phyloP scores from a whole-genome alignment of 2,888 invertebrate genomes.

The Lucinisca nassula region DNA sequence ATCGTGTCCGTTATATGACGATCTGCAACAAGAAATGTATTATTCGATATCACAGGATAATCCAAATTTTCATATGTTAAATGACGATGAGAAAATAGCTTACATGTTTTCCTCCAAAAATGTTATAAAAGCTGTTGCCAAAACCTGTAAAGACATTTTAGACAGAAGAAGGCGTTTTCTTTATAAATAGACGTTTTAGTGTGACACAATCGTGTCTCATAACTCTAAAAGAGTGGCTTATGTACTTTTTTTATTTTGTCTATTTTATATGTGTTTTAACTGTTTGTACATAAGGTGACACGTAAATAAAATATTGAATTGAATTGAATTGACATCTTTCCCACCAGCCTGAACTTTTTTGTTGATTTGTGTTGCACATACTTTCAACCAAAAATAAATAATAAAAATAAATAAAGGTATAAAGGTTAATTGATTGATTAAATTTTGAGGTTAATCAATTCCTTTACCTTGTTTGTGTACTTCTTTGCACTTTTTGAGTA shows the following conservation, averaged over 20 bases:
- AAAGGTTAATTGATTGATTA: too few species aligned
- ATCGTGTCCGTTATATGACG: slow-evolving; percentile 1
- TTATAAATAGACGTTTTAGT: not conserved
- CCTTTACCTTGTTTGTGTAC: too few species aligned
- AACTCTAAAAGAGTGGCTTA: not conserved
- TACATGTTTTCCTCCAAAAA: not conserved
- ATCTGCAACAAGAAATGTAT: not conserved
- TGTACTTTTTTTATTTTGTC: not conserved
- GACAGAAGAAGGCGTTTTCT: not conserved
- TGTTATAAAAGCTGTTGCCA: not conserved
- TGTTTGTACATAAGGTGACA: not conserved
- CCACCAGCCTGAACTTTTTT: too few species aligned
- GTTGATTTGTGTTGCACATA: too few species aligned
- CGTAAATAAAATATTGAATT: slow-evolving; percentile 8
- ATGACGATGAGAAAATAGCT: not conserved
- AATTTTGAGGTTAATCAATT: too few species aligned
- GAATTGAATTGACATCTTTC: slow-evolving; percentile 15
- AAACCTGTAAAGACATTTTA: slow-evolving; percentile 14
- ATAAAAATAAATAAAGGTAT: too few species aligned
- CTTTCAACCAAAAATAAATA: too few species aligned
- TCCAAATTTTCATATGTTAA: not conserved
- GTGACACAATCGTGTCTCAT: not conserved
- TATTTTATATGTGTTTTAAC: not conserved
- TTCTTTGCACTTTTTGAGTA: too few species aligned
- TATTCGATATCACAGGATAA: not conserved